Conservation (phyloP, 2,113 vertebrate species). For the Dipodomys spectabilis region DNA sequence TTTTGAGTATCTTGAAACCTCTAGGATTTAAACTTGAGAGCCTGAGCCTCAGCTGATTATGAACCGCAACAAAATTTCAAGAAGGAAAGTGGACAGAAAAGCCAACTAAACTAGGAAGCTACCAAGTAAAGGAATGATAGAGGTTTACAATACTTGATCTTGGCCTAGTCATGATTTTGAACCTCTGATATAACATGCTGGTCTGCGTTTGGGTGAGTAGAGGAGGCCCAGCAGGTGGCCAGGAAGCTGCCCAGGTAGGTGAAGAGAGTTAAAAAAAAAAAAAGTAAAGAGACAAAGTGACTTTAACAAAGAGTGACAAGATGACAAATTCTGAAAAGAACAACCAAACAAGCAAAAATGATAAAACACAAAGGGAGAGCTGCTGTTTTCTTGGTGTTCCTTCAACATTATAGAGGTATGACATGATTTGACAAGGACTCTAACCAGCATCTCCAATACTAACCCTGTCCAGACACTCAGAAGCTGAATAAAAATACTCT, state of each 20-base stretch:
- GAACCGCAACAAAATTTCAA: constrained; percentile 77
- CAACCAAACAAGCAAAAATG: constrained; percentile 80
- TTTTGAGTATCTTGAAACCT: constrained; percentile 83
- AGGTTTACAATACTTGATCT: constrained; percentile 89
- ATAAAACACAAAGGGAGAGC: constrained; percentile 81
- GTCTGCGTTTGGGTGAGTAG: constrained; percentile 87
- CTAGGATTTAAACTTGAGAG: constrained; percentile 78
- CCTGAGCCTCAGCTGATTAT: constrained; percentile 78
- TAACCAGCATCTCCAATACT: constrained; percentile 70
- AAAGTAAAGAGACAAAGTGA: constrained; percentile 87
- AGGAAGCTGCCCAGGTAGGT: constrained; percentile 87
- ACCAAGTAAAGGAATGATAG: constrained; percentile 85
- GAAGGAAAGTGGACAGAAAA: constrained; percentile 75
- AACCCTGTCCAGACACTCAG: constrained; percentile 73
- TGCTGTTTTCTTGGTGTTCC: constrained; percentile 68
- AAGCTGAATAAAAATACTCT: constrained; percentile 57
- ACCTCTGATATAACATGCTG: constrained; percentile 89
- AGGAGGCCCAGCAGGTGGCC: constrained; percentile 86
- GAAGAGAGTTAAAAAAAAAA: constrained; percentile 83
- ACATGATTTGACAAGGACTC: constrained; percentile 78
- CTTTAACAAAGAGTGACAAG: constrained; percentile 86
- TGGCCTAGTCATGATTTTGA: constrained; percentile 90
- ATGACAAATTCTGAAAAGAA: constrained; percentile 85
- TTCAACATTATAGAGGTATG: constrained; percentile 67
- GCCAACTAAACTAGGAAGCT: constrained; percentile 85